phyloP scores from a whole-genome alignment of 2,113 vertebrate species.

The Pelmatolapia mariae region DNA sequence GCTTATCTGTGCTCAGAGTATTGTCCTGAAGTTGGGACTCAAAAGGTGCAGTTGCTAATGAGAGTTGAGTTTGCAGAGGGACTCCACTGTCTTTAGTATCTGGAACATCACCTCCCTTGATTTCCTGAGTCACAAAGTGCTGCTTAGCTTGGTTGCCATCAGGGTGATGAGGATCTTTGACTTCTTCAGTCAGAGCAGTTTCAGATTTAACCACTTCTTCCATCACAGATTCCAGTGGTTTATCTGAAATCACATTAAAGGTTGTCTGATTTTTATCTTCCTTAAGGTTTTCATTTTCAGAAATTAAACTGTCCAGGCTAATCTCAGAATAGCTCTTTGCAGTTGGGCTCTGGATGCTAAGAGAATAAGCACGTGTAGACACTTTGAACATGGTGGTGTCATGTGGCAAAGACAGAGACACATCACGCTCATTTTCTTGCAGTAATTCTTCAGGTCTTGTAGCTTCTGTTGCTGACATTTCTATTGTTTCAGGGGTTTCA shows the following conservation, averaged over 20 bases:
- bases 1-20: too few species aligned
- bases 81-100: background rate
- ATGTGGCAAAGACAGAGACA: too few species aligned
- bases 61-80: background rate
- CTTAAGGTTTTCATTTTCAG: background rate
- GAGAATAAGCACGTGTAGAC: too few species aligned
- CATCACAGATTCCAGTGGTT: background rate
- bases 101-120: background rate
- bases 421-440: too few species aligned
- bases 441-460: too few species aligned
- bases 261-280: background rate
- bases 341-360: too few species aligned
- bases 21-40: too few species aligned
- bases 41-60: background rate
- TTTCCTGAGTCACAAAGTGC: background rate
- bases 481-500: too few species aligned
- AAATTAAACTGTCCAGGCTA: background rate
- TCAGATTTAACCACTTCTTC: background rate
- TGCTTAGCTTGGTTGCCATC: background rate
- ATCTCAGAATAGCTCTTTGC: background rate
- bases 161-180: background rate
- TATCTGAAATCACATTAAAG: background rate
- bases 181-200: background rate
- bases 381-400: too few species aligned
- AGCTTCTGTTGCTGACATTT: too few species aligned